Base-by-base conservation (phyloP, 1,140 invertebrate genomes). In the Ips typographus region DNA sequence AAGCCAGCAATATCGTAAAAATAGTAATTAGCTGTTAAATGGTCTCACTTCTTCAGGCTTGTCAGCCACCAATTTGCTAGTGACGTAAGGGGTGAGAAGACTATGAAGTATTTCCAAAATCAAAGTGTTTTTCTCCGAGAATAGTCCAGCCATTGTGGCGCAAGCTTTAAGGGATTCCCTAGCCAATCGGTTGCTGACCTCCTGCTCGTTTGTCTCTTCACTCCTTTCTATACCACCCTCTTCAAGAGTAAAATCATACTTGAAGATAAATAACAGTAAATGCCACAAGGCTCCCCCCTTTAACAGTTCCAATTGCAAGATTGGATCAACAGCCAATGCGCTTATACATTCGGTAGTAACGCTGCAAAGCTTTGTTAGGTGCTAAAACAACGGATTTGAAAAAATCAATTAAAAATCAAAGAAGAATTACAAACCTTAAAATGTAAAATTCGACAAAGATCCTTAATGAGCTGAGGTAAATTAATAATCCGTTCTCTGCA, bases 231-330 rank as follows among this genome's bases (percentile, higher is more conserved):
- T 92, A 1, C 96, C 97, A 64, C 96, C 94, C 83, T 99, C 98
- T 65, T 98, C 94, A 65, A 99, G 83, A 0, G 98, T 99, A 80
- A 93, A 99, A 83, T 99, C 98, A 79, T 98, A 99, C 53, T 91
- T 90, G 80, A 99, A 98, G 77, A 96, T 89, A 75, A 94, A 94
- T 0, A 92, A 85, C 58, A 99, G 80, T 40, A 99, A 81, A 77
- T 97, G 94, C 92, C 95, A 98, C 0, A 99, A 78, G 1, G 93
- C 92, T 5, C 96, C 97, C 3, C 94, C 89, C 77, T 97, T 89
- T n/a, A 97, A 87, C 38, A 99, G 81, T 78, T 92, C 89, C 77
- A 92, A 91, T 81, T 99, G 96, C 38, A 98, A 86, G 72, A 91
- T 88, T 57, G 89, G 85, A 80, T 96, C 94, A 2, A 89, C 87